A percentile compares a stretch with the other conserved stretches of the same genome.
Evolutionary conservation across 2,888 invertebrate genomes (phyloP).

Genomic region (Hydriomena furcata): DNA sequence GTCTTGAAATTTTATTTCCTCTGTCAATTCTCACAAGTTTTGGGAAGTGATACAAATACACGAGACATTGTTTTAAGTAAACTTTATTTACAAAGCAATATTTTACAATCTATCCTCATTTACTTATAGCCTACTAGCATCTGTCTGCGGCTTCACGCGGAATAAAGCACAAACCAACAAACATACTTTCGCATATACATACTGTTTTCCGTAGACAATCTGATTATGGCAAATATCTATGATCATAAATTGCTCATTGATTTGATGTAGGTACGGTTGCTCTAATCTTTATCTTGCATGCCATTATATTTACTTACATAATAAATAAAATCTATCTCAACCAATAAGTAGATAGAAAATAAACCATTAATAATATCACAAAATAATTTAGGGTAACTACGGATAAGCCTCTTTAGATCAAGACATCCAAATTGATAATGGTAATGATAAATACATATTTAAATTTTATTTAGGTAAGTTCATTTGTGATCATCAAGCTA

Average conservation of each 20-base stretch:
- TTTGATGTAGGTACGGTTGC: conserved; percentile 1
- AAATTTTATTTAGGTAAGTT: conserved; percentile 20
- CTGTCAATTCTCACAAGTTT: conserved; percentile 26
- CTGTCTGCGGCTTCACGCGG: no score
- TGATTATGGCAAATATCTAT: conserved; percentile 21
- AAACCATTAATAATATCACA: conserved; percentile 71
- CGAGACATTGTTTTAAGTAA: conserved; percentile 66
- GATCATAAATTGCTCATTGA: conserved; percentile 7
- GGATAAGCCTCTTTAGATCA: conserved; percentile 58
- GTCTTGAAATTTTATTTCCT: no score
- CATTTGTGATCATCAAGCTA: conserved; percentile 15
- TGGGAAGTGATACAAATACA: conserved; percentile 59
- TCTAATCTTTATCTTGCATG: conserved; percentile 3
- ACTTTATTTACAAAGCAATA: conserved; percentile 81
- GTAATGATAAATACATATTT: conserved; percentile 14
- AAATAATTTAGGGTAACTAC: conserved; percentile 80
- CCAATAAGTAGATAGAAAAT: conserved; percentile 6
- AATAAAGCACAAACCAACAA: no score
- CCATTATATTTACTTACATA: conserved; percentile 7
- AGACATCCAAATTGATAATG: conserved; percentile 8
- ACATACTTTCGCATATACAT: no score
- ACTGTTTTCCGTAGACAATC: conserved; percentile 43
- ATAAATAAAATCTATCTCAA: conserved; percentile 20
- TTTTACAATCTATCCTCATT: conserved; percentile 74
- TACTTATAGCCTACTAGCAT: conserved; percentile 68